Conservation (phyloP, 2,113 vertebrate genomes). For the Ammodytes dubius region DNA sequence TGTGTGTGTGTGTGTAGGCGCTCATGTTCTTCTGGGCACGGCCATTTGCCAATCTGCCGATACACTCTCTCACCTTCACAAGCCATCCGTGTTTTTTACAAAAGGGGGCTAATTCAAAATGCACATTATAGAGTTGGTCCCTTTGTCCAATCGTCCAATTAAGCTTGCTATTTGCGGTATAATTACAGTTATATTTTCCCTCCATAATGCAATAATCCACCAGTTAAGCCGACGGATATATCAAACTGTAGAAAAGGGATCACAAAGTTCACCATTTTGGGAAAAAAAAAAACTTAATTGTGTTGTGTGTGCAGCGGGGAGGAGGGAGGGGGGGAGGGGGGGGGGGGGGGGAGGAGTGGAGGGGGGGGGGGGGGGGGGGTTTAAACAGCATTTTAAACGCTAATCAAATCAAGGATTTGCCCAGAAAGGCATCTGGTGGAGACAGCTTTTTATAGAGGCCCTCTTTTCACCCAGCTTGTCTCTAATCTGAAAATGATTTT, state of each 20-base stretch:
- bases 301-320: conserved; percentile 65
- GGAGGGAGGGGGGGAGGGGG: too few species aligned
- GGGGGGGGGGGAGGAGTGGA: too few species aligned
- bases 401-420: conserved; percentile 82
- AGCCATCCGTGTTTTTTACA: conserved; percentile 19
- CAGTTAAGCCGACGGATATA: conserved; percentile 73
- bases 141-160: conserved; percentile 57
- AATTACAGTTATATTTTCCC: conserved; percentile 79
- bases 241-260: conserved; percentile 66
- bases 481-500: conserved; percentile 82
- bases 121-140: conserved; percentile 37
- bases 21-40: background rate
- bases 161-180: conserved; percentile 77
- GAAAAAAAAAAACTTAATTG: conserved; percentile 72
- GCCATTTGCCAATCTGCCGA: background rate
- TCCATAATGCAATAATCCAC: conserved; percentile 62
- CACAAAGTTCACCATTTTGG: conserved; percentile 71
- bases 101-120: conserved; percentile 44
- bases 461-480: conserved; percentile 66
- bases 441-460: conserved; percentile 70
- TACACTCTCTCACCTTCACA: conserved; percentile 32
- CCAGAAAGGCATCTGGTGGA: conserved; percentile 78
- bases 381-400: conserved; percentile 81
- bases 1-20: too few species aligned
- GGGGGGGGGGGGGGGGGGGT: too few species aligned